These are phyloP conservation scores for Fragum sueziense DNA, from an alignment of 2,888 invertebrate species.

Conservation along the genomic window DNA sequence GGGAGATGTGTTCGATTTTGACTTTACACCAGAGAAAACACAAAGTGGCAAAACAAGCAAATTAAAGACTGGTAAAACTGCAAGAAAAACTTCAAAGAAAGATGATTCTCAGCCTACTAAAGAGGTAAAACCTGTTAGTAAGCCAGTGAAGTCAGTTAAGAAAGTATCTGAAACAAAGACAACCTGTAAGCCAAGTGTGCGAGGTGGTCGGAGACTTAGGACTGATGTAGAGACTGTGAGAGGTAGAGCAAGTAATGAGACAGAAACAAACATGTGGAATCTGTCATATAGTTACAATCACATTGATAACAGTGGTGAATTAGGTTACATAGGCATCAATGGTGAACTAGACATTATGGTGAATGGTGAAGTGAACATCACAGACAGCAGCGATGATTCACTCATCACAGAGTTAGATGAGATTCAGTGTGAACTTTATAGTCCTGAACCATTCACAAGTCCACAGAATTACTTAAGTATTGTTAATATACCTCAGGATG, in stretches of 20 bases:
- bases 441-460: background rate
- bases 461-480: background rate
- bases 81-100: background rate
- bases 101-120: background rate
- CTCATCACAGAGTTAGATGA: conserved; percentile 14
- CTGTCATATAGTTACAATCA: background rate
- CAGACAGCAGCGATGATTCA: background rate
- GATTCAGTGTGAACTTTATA: background rate
- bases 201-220: conserved; percentile 12
- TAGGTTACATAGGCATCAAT: no score
- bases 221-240: conserved; percentile 21
- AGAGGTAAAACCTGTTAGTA: no score
- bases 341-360: no score
- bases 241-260: background rate
- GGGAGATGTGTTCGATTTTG: conserved; percentile 10
- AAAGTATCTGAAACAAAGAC: background rate
- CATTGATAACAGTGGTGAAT: background rate
- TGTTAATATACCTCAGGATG: background rate
- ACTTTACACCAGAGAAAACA: background rate
- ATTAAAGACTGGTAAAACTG: background rate
- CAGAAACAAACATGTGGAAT: background rate
- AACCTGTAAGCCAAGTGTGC: background rate
- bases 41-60: background rate
- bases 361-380: conserved; percentile 15
- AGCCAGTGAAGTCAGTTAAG: no score